Conservation (phyloP, 2,113 vertebrate genomes). For the Rallus limicola region DNA sequence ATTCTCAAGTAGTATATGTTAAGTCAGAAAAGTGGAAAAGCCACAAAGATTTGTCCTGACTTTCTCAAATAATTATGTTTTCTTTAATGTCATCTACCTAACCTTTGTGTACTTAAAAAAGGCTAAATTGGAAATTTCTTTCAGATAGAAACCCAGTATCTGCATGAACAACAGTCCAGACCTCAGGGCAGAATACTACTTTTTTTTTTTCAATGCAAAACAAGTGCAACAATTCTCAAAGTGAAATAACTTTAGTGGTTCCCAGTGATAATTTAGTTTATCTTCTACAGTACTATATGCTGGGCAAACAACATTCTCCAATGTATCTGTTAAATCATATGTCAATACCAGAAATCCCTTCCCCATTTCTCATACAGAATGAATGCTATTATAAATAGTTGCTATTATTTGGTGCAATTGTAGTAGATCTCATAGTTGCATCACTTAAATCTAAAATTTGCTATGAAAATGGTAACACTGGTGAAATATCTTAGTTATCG, state of each 20-base stretch:
- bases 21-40: not conserved
- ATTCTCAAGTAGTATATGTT: not conserved
- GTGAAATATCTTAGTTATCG: not conserved
- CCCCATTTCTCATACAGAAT: not conserved
- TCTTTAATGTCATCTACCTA: not conserved
- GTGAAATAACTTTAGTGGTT: not conserved
- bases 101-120: not conserved
- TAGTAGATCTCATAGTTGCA: not conserved
- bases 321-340: not conserved
- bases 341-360: not conserved
- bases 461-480: not conserved
- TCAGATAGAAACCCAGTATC: not conserved
- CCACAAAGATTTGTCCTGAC: not conserved
- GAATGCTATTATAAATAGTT: not conserved
- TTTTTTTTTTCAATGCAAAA: not conserved
- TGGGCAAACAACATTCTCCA: not conserved
- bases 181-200: not conserved
- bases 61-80: not conserved
- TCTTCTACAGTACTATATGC: not conserved
- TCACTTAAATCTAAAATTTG: not conserved
- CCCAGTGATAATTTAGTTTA: not conserved
- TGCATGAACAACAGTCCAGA: not conserved
- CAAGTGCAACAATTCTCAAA: not conserved
- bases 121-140: not conserved
- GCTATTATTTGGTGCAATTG: not conserved